phyloP scores from a whole-genome alignment of 2,797 vertebrate genomes.

The Tokudaia muenninki region DNA sequence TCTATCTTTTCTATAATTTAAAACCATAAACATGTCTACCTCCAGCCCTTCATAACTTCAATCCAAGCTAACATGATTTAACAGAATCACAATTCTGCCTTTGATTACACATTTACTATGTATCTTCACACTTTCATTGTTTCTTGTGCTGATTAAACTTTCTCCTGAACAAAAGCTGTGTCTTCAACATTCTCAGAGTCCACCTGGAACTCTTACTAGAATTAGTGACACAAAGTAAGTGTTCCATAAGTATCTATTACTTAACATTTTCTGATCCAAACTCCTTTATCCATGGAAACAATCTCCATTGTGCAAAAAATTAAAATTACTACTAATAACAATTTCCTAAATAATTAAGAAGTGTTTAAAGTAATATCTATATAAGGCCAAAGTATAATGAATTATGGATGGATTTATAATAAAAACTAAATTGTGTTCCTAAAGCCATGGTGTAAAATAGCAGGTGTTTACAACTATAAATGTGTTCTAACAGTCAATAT shows the following conservation, averaged over 20 bases:
- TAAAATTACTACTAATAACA: background rate
- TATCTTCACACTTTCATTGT: constrained; percentile 15
- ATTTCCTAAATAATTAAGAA: constrained; percentile 50
- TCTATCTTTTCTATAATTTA: constrained; percentile 44
- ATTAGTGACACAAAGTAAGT: background rate
- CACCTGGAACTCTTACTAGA: background rate
- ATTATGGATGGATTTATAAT: background rate
- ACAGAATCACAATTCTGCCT: constrained; percentile 15
- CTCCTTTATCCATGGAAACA: background rate
- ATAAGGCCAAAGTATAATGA: constrained; percentile 1
- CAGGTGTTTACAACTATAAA: background rate
- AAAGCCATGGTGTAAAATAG: background rate
- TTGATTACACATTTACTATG: constrained; percentile 38
- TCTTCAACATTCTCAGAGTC: background rate
- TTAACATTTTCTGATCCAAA: constrained; percentile 55
- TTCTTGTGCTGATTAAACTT: background rate
- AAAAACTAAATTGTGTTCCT: constrained; percentile 22
- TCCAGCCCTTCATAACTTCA: constrained; percentile 30
- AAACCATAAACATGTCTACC: constrained; percentile 20
- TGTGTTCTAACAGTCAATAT: background rate
- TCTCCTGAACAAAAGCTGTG: background rate
- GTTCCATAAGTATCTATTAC: background rate
- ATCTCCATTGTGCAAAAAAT: background rate
- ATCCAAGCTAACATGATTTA: constrained; percentile 11
- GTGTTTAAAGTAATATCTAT: background rate